Evolutionary conservation across 2,113 vertebrate species (phyloP).

Genomic region (Corythaixoides concolor): DNA sequence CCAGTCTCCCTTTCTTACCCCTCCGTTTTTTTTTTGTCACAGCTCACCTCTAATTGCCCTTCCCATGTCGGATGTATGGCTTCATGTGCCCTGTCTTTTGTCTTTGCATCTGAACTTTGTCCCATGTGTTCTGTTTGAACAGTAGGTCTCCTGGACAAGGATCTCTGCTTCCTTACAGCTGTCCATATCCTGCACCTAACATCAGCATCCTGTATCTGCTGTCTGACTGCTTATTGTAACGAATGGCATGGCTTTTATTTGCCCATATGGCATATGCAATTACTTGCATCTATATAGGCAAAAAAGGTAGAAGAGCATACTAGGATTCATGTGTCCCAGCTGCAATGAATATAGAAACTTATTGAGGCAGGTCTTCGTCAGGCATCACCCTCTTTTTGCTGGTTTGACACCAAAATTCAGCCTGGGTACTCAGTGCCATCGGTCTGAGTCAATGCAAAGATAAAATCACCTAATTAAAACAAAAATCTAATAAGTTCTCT

Average conservation of each 20-base stretch:
- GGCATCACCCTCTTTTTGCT: background rate
- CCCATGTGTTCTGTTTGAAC: background rate
- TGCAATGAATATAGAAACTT: background rate
- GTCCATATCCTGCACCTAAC: background rate
- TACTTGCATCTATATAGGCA: background rate
- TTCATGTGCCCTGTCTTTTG: background rate
- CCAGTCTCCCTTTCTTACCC: background rate
- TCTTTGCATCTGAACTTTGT: slow-evolving; percentile 20
- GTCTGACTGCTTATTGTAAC: background rate
- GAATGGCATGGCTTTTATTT: background rate
- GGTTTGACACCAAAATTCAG: background rate
- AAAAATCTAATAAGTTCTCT: background rate
- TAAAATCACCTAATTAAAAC: background rate
- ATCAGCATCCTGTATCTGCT: background rate
- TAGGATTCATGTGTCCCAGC: background rate
- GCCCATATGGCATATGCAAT: background rate
- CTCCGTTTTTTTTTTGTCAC: background rate
- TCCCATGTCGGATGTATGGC: background rate
- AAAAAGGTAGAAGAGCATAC: too few relatives aligned
- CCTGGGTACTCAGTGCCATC: background rate
- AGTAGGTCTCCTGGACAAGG: background rate
- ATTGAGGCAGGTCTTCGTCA: background rate
- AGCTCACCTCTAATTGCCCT: background rate
- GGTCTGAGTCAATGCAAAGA: background rate
- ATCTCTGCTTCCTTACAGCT: background rate